Evolutionary conservation across 2,113 vertebrate genomes (phyloP).

Genomic region (Promerops cafer): DNA sequence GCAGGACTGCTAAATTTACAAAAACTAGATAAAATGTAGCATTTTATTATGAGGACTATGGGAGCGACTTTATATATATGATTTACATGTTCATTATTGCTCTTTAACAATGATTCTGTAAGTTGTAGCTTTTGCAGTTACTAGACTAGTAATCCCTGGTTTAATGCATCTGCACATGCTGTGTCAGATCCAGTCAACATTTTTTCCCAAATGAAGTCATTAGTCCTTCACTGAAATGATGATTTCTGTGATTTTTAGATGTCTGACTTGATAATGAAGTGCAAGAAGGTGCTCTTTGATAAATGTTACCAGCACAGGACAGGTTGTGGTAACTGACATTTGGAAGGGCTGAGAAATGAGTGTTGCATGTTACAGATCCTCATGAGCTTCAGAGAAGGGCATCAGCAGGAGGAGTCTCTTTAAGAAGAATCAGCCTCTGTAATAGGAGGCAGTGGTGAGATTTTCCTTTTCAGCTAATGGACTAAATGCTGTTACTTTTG

Average conservation of each 20-base stretch:
- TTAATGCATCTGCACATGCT: not conserved
- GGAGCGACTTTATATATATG: not conserved
- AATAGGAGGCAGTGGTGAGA: not conserved
- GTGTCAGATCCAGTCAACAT: not conserved
- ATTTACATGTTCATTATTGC: not conserved
- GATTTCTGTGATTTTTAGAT: not conserved
- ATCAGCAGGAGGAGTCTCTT: not conserved
- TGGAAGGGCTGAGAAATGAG: not conserved
- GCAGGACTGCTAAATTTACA: not conserved
- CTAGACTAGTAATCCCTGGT: not conserved
- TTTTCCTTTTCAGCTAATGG: not conserved
- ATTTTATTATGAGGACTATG: not conserved
- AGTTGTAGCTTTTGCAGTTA: not conserved
- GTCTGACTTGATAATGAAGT: not conserved
- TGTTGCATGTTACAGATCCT: not conserved
- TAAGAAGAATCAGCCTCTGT: not conserved
- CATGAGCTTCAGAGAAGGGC: not conserved
- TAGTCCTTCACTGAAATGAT: not conserved
- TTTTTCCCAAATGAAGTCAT: not conserved
- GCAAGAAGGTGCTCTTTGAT: not conserved
- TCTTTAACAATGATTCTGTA: not conserved
- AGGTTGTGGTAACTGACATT: not conserved
- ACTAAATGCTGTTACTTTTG: not conserved
- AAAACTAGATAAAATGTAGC: slow-evolving; percentile 18
- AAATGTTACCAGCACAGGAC: not conserved